These are phyloP conservation scores for Megalops atlanticus DNA, from an alignment of 2,113 vertebrate species.

Conservation along the genomic window DNA sequence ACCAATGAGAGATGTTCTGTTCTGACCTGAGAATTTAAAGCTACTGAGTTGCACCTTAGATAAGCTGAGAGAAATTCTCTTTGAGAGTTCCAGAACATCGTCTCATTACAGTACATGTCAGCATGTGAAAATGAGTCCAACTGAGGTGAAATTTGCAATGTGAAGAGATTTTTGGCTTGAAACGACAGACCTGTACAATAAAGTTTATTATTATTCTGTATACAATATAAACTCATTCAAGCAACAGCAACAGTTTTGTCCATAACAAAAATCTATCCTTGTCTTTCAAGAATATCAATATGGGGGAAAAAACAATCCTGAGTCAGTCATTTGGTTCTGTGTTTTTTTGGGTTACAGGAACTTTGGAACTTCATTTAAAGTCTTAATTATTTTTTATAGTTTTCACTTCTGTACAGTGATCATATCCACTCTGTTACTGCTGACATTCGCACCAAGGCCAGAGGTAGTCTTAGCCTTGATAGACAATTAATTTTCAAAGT, in stretches of 20 bases:
- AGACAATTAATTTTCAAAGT: conserved; percentile 99
- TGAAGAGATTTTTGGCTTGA: conserved; percentile 99
- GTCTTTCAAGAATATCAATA: conserved; percentile 99
- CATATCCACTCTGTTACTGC: conserved; percentile 99
- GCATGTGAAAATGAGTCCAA: conserved; percentile 99
- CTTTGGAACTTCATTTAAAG: conserved; percentile 99
- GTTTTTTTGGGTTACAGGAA: conserved; percentile 99
- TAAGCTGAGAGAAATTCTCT: conserved; percentile 99
- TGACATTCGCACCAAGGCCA: conserved; percentile 99
- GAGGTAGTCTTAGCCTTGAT: conserved; percentile 97
- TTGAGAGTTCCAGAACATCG: conserved; percentile 99
- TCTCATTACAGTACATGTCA: conserved; percentile 99
- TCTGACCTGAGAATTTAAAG: conserved; percentile 99
- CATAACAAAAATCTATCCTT: conserved; percentile 93
- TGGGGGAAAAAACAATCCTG: conserved; percentile 99
- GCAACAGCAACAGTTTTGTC: conserved; percentile 98
- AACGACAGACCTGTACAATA: conserved; percentile 97
- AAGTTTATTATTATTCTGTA: conserved; percentile 89
- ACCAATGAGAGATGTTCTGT: conserved; percentile 99
- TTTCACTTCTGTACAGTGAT: conserved; percentile 99
- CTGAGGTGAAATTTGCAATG: conserved; percentile 99
- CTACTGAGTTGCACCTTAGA: conserved; percentile 99
- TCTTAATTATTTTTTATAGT: conserved; percentile 91
- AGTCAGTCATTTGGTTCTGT: conserved; percentile 99
- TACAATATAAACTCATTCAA: conserved; percentile 99